A percentile compares a stretch with the other conserved stretches of the same genome.
phyloP scores from a whole-genome alignment of 2,797 vertebrate genomes.

The Glyptemys insculpta region DNA sequence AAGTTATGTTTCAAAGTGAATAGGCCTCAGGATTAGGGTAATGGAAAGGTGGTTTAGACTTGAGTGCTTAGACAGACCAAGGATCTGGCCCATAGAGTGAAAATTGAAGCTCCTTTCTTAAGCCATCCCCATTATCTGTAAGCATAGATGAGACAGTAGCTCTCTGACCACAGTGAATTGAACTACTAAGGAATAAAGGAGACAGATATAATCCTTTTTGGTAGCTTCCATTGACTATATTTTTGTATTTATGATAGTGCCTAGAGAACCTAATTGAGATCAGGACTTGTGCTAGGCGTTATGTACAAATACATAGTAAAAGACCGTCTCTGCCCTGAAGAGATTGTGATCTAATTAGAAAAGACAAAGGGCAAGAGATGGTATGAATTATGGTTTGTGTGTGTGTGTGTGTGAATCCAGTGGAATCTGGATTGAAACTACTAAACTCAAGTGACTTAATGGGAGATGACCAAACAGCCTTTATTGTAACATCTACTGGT shows the following conservation, averaged over 20 bases:
- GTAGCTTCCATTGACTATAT: not conserved
- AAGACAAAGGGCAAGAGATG: not conserved
- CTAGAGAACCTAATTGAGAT: not conserved
- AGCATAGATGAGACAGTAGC: not conserved
- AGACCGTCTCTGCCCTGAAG: not conserved
- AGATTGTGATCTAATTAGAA: not conserved
- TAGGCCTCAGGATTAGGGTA: not conserved
- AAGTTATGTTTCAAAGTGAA: not conserved
- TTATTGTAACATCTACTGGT: not conserved
- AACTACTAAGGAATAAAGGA: not conserved
- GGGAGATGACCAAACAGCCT: not conserved
- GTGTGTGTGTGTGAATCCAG: not conserved
- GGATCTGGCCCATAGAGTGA: not conserved
- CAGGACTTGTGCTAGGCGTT: not conserved
- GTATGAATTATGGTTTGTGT: not conserved
- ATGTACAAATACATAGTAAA: not conserved
- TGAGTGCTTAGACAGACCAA: not conserved
- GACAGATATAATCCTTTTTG: not conserved
- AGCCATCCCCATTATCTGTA: not conserved
- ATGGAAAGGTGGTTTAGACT: not conserved
- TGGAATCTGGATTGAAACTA: not conserved
- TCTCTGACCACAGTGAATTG: not conserved
- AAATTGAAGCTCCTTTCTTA: not conserved
- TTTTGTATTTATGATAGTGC: not conserved
- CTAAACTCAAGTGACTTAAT: not conserved